A percentile compares a stretch with the other conserved stretches of the same genome.
Conservation (phyloP, 2,113 vertebrate genomes). For the Saccopteryx leptura region DNA sequence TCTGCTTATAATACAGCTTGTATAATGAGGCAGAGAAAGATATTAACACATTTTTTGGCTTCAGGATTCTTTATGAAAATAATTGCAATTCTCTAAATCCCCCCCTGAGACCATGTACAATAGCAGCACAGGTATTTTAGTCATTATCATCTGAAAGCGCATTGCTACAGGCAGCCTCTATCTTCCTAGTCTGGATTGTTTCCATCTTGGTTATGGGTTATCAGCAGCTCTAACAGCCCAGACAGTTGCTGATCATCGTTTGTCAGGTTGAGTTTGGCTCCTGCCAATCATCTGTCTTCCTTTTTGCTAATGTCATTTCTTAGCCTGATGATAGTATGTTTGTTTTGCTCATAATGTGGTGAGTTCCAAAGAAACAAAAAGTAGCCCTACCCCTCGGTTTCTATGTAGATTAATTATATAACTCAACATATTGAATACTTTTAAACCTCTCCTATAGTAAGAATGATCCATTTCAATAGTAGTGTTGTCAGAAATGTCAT, state of each 20-base stretch:
- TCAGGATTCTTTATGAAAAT: neutral
- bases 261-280: neutral
- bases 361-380: neutral
- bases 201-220: neutral
- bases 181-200: neutral
- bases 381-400: neutral
- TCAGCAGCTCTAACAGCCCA: neutral
- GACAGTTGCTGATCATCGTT: neutral
- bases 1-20: neutral
- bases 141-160: neutral
- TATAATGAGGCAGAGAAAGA: neutral
- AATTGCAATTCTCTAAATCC: neutral
- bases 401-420: neutral
- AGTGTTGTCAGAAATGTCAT: constrained; percentile 25
- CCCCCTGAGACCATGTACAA: neutral
- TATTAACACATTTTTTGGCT: neutral
- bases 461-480: constrained; percentile 9
- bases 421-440: neutral
- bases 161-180: neutral
- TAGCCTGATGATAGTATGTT: neutral
- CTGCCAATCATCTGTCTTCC: neutral
- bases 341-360: neutral
- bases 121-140: neutral
- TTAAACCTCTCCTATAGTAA: neutral
- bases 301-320: constrained; percentile 13